Percentiles rank a stretch among this genome's conserved stretches.
Evolutionary conservation across 1,140 invertebrate species (phyloP).

Genomic region (Eufriesea mexicana): DNA sequence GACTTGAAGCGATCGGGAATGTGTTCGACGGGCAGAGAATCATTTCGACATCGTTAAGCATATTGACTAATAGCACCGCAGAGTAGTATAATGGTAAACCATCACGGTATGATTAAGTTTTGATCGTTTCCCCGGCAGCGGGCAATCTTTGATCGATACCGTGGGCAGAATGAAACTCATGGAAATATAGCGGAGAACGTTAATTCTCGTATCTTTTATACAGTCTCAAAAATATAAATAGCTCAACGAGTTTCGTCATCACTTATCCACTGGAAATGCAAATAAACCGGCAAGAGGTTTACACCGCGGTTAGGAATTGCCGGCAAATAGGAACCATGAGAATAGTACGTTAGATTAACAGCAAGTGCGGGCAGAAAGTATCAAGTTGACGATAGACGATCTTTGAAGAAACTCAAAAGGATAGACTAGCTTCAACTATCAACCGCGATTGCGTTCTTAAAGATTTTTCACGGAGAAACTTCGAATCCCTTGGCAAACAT

Average conservation of each 20-base stretch:
- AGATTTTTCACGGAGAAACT: neutral
- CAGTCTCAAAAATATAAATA: conserved; percentile 64
- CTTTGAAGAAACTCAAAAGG: neutral
- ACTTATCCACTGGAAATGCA: conserved; percentile 36
- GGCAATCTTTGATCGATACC: neutral
- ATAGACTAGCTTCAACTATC: conserved; percentile 12
- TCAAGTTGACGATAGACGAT: neutral
- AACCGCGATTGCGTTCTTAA: neutral
- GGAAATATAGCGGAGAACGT: conserved; percentile 22
- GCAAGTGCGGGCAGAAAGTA: conserved; percentile 22
- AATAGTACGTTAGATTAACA: conserved; percentile 33
- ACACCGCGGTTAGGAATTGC: conserved; percentile 57
- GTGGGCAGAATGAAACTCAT: conserved; percentile 30
- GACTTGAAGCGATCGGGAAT: conserved; percentile 22
- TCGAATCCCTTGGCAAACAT: neutral
- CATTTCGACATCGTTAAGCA: conserved; percentile 11
- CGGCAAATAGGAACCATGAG: conserved; percentile 62
- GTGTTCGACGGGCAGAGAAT: conserved; percentile 21
- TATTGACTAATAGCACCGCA: conserved; percentile 50
- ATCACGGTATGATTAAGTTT: neutral
- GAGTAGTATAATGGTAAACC: neutral
- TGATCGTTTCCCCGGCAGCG: neutral
- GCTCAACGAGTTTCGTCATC: conserved; percentile 26
- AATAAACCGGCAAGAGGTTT: conserved; percentile 46
- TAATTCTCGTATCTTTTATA: conserved; percentile 47